Evolutionary conservation across 2,888 invertebrate species (phyloP), one percentile per base, ranked within the genome.

Genomic region (Synanthedon vespiformis): DNA sequence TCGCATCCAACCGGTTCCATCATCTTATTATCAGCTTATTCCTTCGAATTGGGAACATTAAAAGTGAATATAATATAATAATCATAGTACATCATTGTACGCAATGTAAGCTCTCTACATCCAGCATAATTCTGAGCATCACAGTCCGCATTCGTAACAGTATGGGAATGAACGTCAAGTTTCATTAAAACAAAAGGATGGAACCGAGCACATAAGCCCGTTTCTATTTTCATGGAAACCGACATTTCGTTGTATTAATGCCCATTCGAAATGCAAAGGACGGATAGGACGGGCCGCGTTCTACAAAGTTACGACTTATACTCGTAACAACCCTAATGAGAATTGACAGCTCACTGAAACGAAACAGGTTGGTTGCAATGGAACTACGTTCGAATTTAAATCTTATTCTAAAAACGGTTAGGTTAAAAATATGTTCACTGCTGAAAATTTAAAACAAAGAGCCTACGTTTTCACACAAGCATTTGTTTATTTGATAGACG

Each of bases 261-360:
- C 54, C 53, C 55, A 55, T 58, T 66, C 63, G 55, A 71, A 78
- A 80, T 76, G 74, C 66, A 74, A 72, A 72, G 70, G 70, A 72
- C 67, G 70, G 72, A 66, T 68, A 64, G 62, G 53, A 54, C 65
- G 62, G 62, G 57, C 56, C 60, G 58, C 57, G 65, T 65, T 68
- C 67, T 65, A 68, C 72, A 68, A 80, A 80, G 68, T 80, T 77
- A 64, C 65, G 68, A 74, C 70, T 77, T 57, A 55, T 53, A 50
- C 27, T 50, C 55, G 56, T 66, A 67, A 67, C 64, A 68, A 71
- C 70, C 70, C 70, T 84, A 85, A 86, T 86, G 83, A 83, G 81
- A 81, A 86, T 82, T 82, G 85, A 73, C 85, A 80, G 80, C 63
- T 72, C 72, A 74, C 67, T 77, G 76, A 74, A 74, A 78, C 74